These are phyloP conservation scores for Malacoctenus gilli DNA, from an alignment of 2,797 vertebrate species.

Conservation along the genomic window DNA sequence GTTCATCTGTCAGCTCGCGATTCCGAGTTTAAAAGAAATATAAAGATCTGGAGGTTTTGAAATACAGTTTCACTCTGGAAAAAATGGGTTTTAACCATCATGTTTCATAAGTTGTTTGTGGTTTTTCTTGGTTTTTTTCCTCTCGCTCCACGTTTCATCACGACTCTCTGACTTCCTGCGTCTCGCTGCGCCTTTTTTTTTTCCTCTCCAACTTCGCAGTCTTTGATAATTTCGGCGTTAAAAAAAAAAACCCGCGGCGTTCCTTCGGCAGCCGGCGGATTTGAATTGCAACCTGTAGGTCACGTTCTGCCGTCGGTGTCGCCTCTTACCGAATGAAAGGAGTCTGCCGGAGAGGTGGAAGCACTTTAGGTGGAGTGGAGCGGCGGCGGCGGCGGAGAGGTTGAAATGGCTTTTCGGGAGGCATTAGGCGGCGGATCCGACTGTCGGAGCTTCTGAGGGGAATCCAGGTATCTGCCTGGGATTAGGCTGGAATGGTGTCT, in stretches of 20 bases:
- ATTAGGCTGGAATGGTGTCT: slow-evolving; percentile 68
- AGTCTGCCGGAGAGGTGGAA: slow-evolving; percentile 43
- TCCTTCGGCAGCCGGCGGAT: slow-evolving; percentile 2
- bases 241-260: no score
- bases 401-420: slow-evolving; percentile 51
- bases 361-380: slow-evolving; percentile 47
- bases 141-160: no score
- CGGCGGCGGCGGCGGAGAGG: slow-evolving; percentile 39
- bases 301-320: slow-evolving; percentile 43
- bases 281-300: slow-evolving; percentile 45
- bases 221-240: slow-evolving; percentile 30
- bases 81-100: no score
- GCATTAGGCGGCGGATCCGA: slow-evolving; percentile 67
- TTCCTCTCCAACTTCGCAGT: slow-evolving; percentile 5
- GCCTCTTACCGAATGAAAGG: slow-evolving; percentile 51
- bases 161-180: no score
- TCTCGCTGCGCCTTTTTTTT: no score
- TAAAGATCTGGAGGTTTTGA: no score
- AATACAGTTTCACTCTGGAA: no score
- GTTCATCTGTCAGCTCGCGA: no score
- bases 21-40: no score
- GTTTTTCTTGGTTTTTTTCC: no score
- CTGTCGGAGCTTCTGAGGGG: slow-evolving; percentile 60
- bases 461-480: slow-evolving; percentile 71
- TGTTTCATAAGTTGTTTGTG: no score